Evolutionary conservation across 2,797 vertebrate species (phyloP).

Genomic region (Pantherophis alleghaniensis): DNA sequence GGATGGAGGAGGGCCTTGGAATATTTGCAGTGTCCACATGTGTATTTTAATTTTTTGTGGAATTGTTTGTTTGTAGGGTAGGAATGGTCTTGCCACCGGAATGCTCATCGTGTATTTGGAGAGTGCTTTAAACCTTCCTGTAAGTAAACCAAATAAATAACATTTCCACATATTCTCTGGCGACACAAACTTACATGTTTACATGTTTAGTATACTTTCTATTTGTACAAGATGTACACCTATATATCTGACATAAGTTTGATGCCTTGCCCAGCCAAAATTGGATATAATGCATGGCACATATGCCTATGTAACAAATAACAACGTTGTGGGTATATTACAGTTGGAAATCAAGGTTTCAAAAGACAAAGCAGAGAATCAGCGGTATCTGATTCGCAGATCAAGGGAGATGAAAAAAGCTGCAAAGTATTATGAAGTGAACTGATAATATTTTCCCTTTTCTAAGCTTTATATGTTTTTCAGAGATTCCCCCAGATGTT

Average conservation of each 20-base stretch:
- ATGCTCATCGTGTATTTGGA: conserved; percentile 93
- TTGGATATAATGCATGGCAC: not conserved
- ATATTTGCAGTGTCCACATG: not conserved
- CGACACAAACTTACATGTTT: not conserved
- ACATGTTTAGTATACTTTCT: not conserved
- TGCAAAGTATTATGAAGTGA: not conserved
- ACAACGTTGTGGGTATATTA: not conserved
- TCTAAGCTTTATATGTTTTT: not conserved
- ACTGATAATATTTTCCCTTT: not conserved
- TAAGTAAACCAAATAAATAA: conserved; percentile 71
- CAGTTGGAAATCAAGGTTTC: not conserved
- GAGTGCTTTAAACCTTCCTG: conserved; percentile 85
- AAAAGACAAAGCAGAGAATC: not conserved
- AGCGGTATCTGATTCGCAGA: not conserved
- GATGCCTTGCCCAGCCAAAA: not conserved
- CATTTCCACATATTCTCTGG: not conserved
- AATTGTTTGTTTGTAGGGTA: conserved; percentile 68
- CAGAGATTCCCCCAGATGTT: not conserved
- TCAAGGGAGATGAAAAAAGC: not conserved
- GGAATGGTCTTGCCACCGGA: conserved; percentile 79
- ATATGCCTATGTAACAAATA: not conserved
- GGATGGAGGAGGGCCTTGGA: not conserved
- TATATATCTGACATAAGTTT: not conserved
- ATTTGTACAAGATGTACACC: not conserved
- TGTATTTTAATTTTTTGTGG: conserved; percentile 19